Evolutionary conservation across 2,888 invertebrate genomes (phyloP).

Genomic region (Brachypterus glaber): DNA sequence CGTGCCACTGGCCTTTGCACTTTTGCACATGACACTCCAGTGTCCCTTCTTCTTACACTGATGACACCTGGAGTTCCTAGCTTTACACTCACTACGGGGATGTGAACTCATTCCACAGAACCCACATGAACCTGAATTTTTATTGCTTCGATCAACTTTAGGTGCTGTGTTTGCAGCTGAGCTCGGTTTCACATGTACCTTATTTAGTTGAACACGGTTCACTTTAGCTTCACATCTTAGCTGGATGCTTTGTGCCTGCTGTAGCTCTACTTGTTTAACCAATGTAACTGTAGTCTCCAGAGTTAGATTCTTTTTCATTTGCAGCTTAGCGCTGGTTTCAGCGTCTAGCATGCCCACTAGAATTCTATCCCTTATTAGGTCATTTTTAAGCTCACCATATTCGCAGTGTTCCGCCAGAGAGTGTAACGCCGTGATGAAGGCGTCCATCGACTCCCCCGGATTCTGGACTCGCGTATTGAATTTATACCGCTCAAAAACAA

Average conservation of each 20-base stretch:
- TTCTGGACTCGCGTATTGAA: background rate
- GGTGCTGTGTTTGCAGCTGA: too few species aligned
- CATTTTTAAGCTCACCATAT: conserved; percentile 21
- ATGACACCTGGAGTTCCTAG: conserved; percentile 11
- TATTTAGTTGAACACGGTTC: too few species aligned
- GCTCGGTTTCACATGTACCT: too few species aligned
- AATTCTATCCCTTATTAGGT: conserved; percentile 27
- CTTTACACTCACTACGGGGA: conserved; percentile 12
- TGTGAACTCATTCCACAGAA: conserved; percentile 1
- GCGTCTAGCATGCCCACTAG: conserved; percentile 23
- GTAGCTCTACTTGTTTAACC: conserved; percentile 15
- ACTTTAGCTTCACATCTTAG: too few species aligned
- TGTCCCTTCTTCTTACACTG: conserved; percentile 13
- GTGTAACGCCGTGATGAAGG: conserved; percentile 22
- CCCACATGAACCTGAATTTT: too few species aligned
- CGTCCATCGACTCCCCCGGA: conserved; percentile 3
- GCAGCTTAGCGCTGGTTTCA: conserved; percentile 21
- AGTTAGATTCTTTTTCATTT: conserved; percentile 7
- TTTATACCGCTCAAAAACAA: conserved; percentile 3
- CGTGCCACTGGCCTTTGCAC: too few species aligned
- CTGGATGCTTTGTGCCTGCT: conserved; percentile 2
- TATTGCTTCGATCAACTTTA: too few species aligned
- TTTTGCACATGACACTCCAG: conserved; percentile 5
- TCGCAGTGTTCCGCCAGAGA: conserved; percentile 20
- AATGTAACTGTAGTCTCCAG: conserved; percentile 8